Evolutionary conservation across 2,797 vertebrate species (phyloP), one percentile per base, ranked within the genome.

Genomic region (Pipistrellus pygmaeus): DNA sequence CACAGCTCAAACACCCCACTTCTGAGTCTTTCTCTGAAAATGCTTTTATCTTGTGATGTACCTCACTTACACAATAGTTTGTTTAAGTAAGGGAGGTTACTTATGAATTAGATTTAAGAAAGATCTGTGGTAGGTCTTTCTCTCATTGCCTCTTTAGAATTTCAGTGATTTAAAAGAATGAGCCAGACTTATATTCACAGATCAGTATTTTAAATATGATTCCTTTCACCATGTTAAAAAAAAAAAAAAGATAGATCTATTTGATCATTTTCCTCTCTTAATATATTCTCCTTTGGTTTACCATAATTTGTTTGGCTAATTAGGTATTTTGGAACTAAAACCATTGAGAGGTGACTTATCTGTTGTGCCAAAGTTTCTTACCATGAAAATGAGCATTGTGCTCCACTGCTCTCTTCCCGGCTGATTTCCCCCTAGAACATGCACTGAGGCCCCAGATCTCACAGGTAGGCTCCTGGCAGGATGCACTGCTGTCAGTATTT

Each of bases 331-430:
- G 27, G 57, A 90, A 15, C 30, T 73, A 44, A 82, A 57, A 8
- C 41, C 9, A 32, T 6, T 44, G 84, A 48, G 55, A 76, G 4
- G 46, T 60, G 38, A 51, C 12, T 11, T 30, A 68, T n/a, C 60
- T 55, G 20, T 2, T 62, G 21, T 46, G 8, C 35, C 30, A 3
- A 17, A 7, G 17, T 89, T 35, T 78, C 91, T 97, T 88, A 96
- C 95, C 90, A 60, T 25, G 38, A 17, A 20, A 51, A 13, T 10
- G 57, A 75, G 20, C 53, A 66, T 2, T 9, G 6, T 10, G 6
- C 6, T 32, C 27, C n/a, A 6, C 8, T 2, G 3, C 10, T 53
- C n/a, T 12, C 32, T 21, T 32, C 55, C 6, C 0, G 14, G 46
- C 20, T 41, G 71, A 69, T 13, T 18, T 30, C 15, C 18, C 13